These are phyloP conservation scores for Prunella fulvescens DNA, from an alignment of 2,113 vertebrate genomes.

Conservation along the genomic window DNA sequence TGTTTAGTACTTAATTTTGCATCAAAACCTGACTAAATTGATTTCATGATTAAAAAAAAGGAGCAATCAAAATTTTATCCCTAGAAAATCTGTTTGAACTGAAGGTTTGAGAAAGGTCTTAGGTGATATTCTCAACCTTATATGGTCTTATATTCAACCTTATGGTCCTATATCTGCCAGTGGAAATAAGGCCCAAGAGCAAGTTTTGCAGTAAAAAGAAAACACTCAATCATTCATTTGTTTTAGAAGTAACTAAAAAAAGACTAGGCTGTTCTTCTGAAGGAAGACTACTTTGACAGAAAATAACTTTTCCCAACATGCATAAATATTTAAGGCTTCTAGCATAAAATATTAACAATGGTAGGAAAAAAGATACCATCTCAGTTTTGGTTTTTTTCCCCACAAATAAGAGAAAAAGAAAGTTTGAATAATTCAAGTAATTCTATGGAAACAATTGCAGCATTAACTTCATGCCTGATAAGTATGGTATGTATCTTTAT, in stretches of 20 bases:
- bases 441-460: background rate
- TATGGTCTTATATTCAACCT: background rate
- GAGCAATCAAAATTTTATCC: background rate
- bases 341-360: background rate
- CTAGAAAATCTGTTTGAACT: background rate
- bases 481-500: rapidly evolving
- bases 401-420: background rate
- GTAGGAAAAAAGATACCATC: background rate
- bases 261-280: background rate
- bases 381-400: background rate
- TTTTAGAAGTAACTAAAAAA: background rate
- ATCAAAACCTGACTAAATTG: background rate
- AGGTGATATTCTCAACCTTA: background rate
- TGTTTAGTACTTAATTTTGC: background rate
- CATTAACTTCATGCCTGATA: background rate
- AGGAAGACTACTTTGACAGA: background rate
- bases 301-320: background rate
- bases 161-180: background rate
- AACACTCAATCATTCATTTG: background rate
- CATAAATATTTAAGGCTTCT: constrained; percentile 25
- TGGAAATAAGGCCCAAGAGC: background rate
- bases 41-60: background rate
- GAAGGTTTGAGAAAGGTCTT: background rate
- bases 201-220: background rate
- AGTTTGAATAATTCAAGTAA: background rate